Evolutionary conservation across 2,113 vertebrate species (phyloP), one percentile per base, ranked within the genome.

Genomic region (Argyrosomus japonicus): DNA sequence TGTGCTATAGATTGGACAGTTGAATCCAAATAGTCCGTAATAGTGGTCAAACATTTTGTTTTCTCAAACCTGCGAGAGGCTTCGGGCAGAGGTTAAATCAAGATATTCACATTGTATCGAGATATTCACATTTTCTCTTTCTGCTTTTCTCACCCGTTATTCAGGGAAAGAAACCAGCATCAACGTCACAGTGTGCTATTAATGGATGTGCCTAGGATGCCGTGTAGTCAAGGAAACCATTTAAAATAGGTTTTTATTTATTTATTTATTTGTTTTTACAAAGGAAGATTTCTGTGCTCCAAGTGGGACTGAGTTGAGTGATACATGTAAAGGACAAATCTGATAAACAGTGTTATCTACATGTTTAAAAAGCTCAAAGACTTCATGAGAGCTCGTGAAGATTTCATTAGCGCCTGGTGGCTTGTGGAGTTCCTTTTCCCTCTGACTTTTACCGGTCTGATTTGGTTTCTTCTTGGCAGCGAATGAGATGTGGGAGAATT

Each of bases 211-310:
- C 83, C 68, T 80, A 93, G 93, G 89, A 91, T 93, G 70, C 88
- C 81, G 50, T 71, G 93, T 93, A 88, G 91, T 87, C 91, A 93
- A 93, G 92, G 92, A 92, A 91, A 93, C 93, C 81, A 89, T 89
- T 85, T 88, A 81, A 90, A 82, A 90, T 79, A 83, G 82, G 85
- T 63, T 60, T 73, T 72, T 36, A 40, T 81, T 81, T 47, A 12
- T 47, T 47, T 47, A 86, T 71, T 82, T 56, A 56, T 36, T 80
- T 64, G 12, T 27, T 76, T 67, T 80, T 29, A 65, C 77, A 83
- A 67, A 74, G 50, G 25, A 61, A 69, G 75, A 36, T 76, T 83
- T 87, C 58, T 67, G 13, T 45, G 25, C 82, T 70, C 64, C 8
- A 29, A 56, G 80, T 36, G 29, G 10, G 57, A 68, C 50, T 71